Percentiles rank a stretch among this genome's conserved stretches.
These are phyloP conservation scores for Copsychus sechellarum DNA, from an alignment of 2,113 vertebrate genomes.

Conservation along the genomic window DNA sequence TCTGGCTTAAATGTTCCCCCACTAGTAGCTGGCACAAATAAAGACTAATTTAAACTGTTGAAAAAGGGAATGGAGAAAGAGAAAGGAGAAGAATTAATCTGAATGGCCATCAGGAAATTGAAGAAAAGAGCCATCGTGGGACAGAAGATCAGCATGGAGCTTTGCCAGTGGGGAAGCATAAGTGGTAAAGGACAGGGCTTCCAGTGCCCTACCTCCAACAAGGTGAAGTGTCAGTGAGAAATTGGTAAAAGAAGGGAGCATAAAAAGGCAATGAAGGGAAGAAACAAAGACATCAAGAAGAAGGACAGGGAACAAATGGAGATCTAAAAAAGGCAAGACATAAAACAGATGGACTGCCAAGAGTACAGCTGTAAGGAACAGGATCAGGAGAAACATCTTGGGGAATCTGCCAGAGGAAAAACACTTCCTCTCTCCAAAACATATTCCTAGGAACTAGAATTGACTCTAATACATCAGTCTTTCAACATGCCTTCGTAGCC, in stretches of 20 bases:
- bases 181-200: neutral
- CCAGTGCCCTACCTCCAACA: neutral
- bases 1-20: neutral
- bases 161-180: neutral
- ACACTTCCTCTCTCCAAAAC: neutral
- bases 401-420: neutral
- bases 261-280: neutral
- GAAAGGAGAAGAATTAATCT: neutral
- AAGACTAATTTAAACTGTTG: neutral
- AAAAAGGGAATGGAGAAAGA: neutral
- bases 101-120: neutral
- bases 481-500: neutral
- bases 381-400: neutral
- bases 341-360: neutral
- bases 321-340: neutral
- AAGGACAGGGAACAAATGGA: neutral
- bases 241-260: neutral
- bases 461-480: neutral
- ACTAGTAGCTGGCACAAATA: neutral
- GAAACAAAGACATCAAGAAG: neutral
- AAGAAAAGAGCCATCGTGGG: neutral
- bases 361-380: neutral
- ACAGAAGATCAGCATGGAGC: neutral
- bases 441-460: neutral
- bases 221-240: neutral